phyloP scores from a whole-genome alignment of 2,113 vertebrate genomes.

The Siphamia tubifer region DNA sequence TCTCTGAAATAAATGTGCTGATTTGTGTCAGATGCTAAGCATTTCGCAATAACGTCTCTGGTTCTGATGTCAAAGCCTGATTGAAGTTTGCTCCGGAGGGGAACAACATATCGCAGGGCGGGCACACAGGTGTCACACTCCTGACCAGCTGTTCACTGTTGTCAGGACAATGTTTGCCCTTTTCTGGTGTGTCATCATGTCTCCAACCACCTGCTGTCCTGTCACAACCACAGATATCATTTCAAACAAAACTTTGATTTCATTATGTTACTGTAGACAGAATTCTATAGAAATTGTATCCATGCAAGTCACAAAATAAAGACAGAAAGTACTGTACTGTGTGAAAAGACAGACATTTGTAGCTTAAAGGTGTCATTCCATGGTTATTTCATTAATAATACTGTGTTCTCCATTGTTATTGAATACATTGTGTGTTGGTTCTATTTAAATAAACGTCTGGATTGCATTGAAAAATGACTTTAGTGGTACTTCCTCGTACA shows the following conservation, averaged over 20 bases:
- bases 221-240: constrained; percentile 47
- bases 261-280: constrained; percentile 35
- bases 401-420: too few species aligned
- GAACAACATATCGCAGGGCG: constrained; percentile 38
- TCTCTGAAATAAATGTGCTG: constrained; percentile 17
- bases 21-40: constrained; percentile 63
- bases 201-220: constrained; percentile 70
- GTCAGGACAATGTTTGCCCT: constrained; percentile 73
- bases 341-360: too few species aligned
- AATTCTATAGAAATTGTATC: neutral
- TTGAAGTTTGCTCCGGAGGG: constrained; percentile 61
- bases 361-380: too few species aligned
- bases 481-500: too few species aligned
- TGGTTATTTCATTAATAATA: too few species aligned
- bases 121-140: constrained; percentile 54
- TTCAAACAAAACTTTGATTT: constrained; percentile 40
- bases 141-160: constrained; percentile 68
- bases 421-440: too few species aligned
- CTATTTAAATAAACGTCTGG: too few species aligned
- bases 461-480: too few species aligned
- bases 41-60: constrained; percentile 7
- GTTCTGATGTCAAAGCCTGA: constrained; percentile 54
- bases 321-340: too few species aligned
- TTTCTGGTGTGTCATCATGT: constrained; percentile 60
- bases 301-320: too few species aligned